Percentiles rank a stretch among this genome's conserved stretches.
phyloP scores from a whole-genome alignment of 2,113 vertebrate genomes.

The Nycticryphes semicollaris region DNA sequence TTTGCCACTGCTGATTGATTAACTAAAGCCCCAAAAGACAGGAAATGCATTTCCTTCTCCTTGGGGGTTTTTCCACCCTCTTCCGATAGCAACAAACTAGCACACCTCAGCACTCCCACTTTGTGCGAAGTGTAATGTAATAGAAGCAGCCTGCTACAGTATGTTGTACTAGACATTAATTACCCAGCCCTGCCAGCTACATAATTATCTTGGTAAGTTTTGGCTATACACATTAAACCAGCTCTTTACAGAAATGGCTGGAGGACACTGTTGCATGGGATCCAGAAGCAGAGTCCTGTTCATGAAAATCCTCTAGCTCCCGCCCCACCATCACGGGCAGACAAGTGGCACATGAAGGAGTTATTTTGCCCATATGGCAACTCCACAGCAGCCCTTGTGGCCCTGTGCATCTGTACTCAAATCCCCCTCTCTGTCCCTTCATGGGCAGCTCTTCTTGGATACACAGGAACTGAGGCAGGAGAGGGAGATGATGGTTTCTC shows the following conservation, averaged over 20 bases:
- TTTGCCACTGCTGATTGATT: neutral
- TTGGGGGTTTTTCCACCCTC: neutral
- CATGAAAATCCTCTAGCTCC: neutral
- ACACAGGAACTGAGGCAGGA: neutral
- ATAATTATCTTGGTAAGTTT: neutral
- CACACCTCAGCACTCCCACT: neutral
- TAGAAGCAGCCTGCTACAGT: neutral
- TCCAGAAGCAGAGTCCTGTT: neutral
- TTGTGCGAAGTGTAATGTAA: neutral
- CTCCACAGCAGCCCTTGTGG: neutral
- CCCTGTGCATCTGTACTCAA: neutral
- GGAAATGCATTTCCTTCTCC: neutral
- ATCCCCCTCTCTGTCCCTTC: neutral
- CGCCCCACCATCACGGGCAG: neutral
- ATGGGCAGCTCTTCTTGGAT: neutral
- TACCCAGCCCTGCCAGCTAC: neutral
- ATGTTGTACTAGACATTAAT: neutral
- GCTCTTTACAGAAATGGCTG: neutral
- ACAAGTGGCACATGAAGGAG: neutral
- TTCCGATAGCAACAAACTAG: neutral
- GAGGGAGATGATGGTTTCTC: neutral
- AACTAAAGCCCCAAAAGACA: neutral
- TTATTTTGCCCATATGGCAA: neutral
- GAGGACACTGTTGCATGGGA: neutral
- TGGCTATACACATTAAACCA: neutral